Base-by-base conservation (phyloP, 1,140 invertebrate species). In the Tetragonula clypearis region DNA sequence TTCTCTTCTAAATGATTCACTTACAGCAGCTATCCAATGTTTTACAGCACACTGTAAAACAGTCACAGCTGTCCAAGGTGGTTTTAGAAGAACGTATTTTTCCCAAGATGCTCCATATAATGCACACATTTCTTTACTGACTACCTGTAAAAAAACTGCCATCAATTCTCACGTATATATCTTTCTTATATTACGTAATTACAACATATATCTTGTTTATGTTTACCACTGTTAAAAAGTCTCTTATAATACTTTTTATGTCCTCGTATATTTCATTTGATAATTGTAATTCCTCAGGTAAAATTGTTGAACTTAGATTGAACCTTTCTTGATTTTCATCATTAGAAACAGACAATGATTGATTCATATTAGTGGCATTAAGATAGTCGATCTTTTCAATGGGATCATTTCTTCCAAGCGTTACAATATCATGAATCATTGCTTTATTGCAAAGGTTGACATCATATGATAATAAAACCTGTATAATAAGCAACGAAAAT, bases 391-490 rank as follows among this genome's bases (percentile, higher is more conserved):
- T 90, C 90, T 91, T 93, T 72, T 94, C 93, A 8, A 94, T 77
- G 21, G 90, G 88, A 81, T 92, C 92, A 26, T 93, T 71, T n/a
- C 85, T 81, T 17, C 93, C 92, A 60, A 94, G 74, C 9, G 88
- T 80, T 11, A 83, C 60, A 60, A 95, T 90, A 81, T 93, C 91
- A 82, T 94, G 84, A 80, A 95, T 91, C 85, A 92, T 91, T 6
- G 94, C 93, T 89, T 95, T 95, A 65, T 92, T 95, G 69, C 93
- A 93, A 17, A 95, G 90, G 92, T 95, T 95, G 88, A 93, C 92
- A 60, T 95, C 94, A 80, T 93, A 94, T 0, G 95, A 93, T 49
- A 95, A 73, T 65, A 95, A 88, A 23, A 94, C 86, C 94, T 94
- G 21, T 53, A n/a, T 53, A 53, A 86, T 68, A 86, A 77, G 53